Conservation (phyloP, 30 jellyfish, hydroid and myxozoan species). For the Cassiopea andromeda region DNA sequence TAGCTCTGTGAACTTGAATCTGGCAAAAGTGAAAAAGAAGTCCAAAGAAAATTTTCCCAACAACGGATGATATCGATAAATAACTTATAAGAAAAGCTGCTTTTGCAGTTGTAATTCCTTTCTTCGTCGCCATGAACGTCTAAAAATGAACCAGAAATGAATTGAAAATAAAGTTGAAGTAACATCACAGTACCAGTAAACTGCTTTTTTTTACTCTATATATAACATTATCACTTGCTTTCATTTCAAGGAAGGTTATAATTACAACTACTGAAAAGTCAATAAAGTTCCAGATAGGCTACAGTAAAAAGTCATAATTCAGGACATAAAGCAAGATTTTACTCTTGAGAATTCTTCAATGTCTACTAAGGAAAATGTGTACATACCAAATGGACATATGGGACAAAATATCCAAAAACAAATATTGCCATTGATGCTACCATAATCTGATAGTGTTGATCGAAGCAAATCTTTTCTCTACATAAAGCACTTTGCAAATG, state of each 20-base stretch:
- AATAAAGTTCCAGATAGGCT: no score
- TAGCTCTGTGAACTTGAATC: slow-evolving; percentile 30
- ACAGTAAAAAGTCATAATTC: no score
- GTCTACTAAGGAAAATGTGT: background rate
- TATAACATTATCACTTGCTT: no score
- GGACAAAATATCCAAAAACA: slow-evolving; percentile 69
- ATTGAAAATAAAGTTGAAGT: background rate
- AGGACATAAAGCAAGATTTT: no score
- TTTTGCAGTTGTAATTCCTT: slow-evolving; percentile 51
- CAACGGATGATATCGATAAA: slow-evolving; percentile 56
- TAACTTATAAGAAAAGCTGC: slow-evolving; percentile 60
- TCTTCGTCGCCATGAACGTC: slow-evolving; percentile 45
- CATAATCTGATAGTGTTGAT: slow-evolving; percentile 41
- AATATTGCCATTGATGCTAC: slow-evolving; percentile 62
- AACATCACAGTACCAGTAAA: no score
- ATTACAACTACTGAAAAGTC: no score
- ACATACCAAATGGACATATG: slow-evolving; percentile 75
- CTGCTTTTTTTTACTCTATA: no score
- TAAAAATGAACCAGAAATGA: background rate
- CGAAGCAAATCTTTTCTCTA: slow-evolving; percentile 42
- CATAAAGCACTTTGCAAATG: background rate
- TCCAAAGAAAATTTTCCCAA: slow-evolving; percentile 68
- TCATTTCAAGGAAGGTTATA: no score
- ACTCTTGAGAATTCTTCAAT: no score
- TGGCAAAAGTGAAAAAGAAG: slow-evolving; percentile 32